phyloP scores from a whole-genome alignment of 2,888 invertebrate species.

The Apamea monoglypha region DNA sequence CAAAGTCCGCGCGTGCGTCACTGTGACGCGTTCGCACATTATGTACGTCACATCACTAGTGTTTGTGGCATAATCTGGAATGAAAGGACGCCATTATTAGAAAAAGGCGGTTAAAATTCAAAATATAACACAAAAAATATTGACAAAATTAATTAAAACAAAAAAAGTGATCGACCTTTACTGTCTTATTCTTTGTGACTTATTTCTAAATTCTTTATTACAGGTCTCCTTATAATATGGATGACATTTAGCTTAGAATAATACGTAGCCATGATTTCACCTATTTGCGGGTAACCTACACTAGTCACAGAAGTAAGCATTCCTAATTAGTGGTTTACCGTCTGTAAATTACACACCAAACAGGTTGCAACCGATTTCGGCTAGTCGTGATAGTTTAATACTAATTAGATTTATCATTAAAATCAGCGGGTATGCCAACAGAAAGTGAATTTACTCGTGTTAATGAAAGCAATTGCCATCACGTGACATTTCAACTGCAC shows the following conservation, averaged over 20 bases:
- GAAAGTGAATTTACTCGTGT: conserved; percentile 50
- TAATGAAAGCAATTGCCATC: conserved; percentile 62
- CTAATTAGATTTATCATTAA: conserved; percentile 51
- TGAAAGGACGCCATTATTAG: conserved; percentile 57
- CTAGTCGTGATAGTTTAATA: conserved; percentile 61
- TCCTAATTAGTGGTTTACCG: conserved; percentile 25
- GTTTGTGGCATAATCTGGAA: conserved; percentile 77
- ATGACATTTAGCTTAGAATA: not conserved
- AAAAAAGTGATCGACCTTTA: not conserved
- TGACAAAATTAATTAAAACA: not conserved
- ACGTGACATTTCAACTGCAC: conserved; percentile 62
- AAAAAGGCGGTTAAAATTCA: not conserved
- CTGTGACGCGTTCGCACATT: conserved; percentile 78
- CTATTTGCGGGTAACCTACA: not conserved
- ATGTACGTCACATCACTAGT: conserved; percentile 82
- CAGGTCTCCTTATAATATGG: too few species aligned
- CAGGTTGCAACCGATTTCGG: conserved; percentile 32
- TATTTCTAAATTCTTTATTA: not conserved
- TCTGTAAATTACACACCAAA: conserved; percentile 18
- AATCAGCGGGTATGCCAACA: conserved; percentile 49
- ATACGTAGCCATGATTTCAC: not conserved
- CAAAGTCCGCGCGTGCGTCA: conserved; percentile 79
- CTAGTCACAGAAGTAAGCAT: not conserved
- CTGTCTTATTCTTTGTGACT: too few species aligned
- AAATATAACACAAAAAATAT: not conserved